phyloP scores from a whole-genome alignment of 2,113 vertebrate genomes.

The Pseudopipra pipra region DNA sequence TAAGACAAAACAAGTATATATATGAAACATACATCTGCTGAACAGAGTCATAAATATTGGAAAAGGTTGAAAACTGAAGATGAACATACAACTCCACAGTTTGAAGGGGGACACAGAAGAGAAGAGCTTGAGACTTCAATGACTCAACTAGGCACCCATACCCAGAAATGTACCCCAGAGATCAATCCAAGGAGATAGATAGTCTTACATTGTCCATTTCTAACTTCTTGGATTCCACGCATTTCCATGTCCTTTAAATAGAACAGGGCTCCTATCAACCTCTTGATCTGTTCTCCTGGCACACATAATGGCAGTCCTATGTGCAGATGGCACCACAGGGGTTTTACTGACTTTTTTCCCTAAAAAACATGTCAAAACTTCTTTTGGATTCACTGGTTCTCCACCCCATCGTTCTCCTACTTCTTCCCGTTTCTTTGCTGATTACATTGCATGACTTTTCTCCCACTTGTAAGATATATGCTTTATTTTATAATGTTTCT shows the following conservation, averaged over 20 bases:
- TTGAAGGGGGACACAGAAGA: background rate
- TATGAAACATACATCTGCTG: background rate
- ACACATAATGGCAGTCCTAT: background rate
- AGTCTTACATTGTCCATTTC: background rate
- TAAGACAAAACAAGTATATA: background rate
- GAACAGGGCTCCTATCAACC: background rate
- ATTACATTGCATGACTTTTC: slow-evolving; percentile 6
- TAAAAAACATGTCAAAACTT: background rate
- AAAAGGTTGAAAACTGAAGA: background rate
- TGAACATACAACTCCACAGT: background rate
- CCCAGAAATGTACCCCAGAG: background rate
- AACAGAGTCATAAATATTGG: background rate
- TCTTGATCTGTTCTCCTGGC: background rate
- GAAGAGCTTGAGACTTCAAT: background rate
- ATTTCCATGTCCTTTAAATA: slow-evolving; percentile 2
- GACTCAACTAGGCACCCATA: background rate
- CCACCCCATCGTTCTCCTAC: background rate
- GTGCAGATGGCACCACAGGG: background rate
- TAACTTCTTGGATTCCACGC: background rate
- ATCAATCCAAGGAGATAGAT: background rate
- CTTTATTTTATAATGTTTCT: slow-evolving; percentile 58
- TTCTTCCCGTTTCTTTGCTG: slow-evolving; percentile 10
- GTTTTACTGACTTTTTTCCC: background rate
- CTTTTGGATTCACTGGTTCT: background rate
- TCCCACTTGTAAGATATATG: background rate